Evolutionary conservation across 2,797 vertebrate species (phyloP).

Genomic region (Lithobates pipiens): DNA sequence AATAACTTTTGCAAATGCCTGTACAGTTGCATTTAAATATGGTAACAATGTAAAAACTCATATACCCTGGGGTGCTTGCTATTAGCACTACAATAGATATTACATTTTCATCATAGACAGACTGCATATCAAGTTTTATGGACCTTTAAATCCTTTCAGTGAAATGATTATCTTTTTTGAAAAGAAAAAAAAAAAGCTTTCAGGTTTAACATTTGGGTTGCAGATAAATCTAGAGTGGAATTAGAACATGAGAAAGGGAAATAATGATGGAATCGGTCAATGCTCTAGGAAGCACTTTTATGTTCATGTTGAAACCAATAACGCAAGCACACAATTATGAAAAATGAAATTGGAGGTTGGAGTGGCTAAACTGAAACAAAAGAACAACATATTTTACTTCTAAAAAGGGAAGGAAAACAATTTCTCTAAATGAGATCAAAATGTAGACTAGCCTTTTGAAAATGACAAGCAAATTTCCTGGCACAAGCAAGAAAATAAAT

Average conservation of each 20-base stretch:
- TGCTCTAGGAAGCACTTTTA: conserved; percentile 42
- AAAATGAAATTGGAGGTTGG: conserved; percentile 42
- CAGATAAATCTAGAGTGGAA: not conserved
- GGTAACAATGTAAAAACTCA: not conserved
- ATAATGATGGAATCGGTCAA: conserved; percentile 4
- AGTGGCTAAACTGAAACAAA: conserved; percentile 25
- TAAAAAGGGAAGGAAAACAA: conserved; percentile 48
- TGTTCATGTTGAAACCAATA: conserved; percentile 38
- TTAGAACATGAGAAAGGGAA: not conserved
- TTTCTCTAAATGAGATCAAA: conserved; percentile 54
- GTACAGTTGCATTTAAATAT: not conserved
- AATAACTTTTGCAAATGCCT: too few species aligned
- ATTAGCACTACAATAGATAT: not conserved
- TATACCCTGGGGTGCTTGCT: too few species aligned
- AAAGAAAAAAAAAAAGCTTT: not conserved
- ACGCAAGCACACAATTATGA: conserved; percentile 46
- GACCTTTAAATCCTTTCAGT: not conserved
- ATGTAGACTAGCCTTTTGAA: conserved; percentile 28
- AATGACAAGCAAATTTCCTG: conserved; percentile 38
- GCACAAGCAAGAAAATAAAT: conserved; percentile 6
- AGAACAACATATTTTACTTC: conserved; percentile 33
- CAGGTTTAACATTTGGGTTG: not conserved
- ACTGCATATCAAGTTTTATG: not conserved
- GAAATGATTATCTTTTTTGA: not conserved
- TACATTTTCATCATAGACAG: too few species aligned